A percentile compares a stretch with the other conserved stretches of the same genome.
These are phyloP conservation scores for Aplidium turbinatum DNA, from an alignment of 23 tunicate species.

Conservation along the genomic window DNA sequence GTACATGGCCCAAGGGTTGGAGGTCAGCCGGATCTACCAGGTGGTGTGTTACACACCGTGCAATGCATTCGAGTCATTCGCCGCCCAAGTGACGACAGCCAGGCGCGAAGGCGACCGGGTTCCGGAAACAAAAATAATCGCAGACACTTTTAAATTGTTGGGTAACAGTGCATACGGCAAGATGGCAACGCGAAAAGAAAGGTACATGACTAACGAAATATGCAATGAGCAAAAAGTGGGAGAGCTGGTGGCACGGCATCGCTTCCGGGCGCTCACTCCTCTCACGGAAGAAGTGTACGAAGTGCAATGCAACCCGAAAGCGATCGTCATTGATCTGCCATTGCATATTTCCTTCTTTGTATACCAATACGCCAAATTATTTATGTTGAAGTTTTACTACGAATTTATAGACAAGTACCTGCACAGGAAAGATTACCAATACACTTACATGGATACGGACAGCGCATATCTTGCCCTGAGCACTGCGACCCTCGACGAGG, in stretches of 20 bases:
- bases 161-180: neutral
- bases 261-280: neutral
- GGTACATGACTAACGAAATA: neutral
- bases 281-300: neutral
- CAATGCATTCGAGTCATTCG: neutral
- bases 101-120: neutral
- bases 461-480: neutral
- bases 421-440: neutral
- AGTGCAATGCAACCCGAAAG: neutral
- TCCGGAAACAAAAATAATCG: no score
- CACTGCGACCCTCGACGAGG: neutral
- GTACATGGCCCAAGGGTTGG: neutral
- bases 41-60: neutral
- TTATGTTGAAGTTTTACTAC: neutral
- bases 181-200: neutral
- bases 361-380: neutral
- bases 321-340: neutral
- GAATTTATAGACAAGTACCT: neutral
- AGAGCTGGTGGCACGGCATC: neutral
- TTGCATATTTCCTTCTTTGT: neutral
- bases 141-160: neutral
- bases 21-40: neutral
- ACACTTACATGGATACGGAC: neutral
- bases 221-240: neutral
- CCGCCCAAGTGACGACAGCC: neutral